Evolutionary conservation across 2,888 invertebrate species (phyloP).

Genomic region (Therioaphis trifolii): DNA sequence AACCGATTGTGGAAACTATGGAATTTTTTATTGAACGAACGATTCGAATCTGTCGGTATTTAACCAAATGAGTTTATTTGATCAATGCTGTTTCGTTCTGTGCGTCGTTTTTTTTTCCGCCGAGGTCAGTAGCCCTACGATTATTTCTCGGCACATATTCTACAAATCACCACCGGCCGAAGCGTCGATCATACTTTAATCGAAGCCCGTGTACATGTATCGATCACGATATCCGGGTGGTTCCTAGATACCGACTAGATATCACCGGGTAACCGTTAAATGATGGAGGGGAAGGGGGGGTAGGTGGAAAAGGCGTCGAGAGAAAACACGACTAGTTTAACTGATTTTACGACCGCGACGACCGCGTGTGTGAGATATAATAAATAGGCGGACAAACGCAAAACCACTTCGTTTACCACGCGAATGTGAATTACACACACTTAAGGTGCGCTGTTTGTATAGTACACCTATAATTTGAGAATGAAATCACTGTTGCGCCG

Average conservation of each 20-base stretch:
- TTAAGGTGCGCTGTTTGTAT: neutral
- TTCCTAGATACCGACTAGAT: neutral
- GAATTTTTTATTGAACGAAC: too few relatives aligned
- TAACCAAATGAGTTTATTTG: too few relatives aligned
- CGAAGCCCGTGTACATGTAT: neutral
- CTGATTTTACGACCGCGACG: conserved; percentile 26
- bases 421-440: neutral
- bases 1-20: too few relatives aligned
- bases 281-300: neutral
- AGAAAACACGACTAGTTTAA: neutral
- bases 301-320: neutral
- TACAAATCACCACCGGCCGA: neutral
- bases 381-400: neutral
- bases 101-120: too few relatives aligned
- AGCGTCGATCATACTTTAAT: neutral
- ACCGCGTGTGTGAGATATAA: neutral
- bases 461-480: too few relatives aligned
- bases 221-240: neutral
- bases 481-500: too few relatives aligned
- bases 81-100: too few relatives aligned
- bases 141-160: conserved; percentile 47
- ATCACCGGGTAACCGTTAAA: neutral
- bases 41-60: too few relatives aligned
- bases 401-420: neutral
- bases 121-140: conserved; percentile 44